Percentiles rank a stretch among this genome's conserved stretches.
These are phyloP conservation scores for Ischnura elegans DNA, from an alignment of 2,888 invertebrate species.

Conservation along the genomic window DNA sequence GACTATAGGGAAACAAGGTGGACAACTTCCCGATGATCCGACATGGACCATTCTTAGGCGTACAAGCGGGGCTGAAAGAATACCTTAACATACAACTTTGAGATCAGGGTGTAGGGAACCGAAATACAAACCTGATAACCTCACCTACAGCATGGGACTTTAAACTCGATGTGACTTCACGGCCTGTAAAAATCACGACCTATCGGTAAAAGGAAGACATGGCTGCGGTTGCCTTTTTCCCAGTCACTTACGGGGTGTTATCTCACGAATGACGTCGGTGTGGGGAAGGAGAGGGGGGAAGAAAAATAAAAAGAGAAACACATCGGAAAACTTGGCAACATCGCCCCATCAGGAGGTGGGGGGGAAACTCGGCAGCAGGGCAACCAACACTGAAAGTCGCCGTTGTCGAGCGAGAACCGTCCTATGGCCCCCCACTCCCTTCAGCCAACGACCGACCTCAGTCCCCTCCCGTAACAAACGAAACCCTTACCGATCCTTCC, in stretches of 20 bases:
- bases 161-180: neutral
- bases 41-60: neutral
- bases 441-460: conserved; percentile 73
- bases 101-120: neutral
- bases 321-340: conserved; percentile 9
- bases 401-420: neutral
- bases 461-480: conserved; percentile 14
- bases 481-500: conserved; percentile 66
- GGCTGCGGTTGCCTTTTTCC: conserved; percentile 51
- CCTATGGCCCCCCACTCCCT: conserved; percentile 67
- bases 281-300: neutral
- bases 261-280: conserved; percentile 45
- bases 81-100: neutral
- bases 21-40: neutral
- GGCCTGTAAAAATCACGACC: conserved; percentile 30
- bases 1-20: neutral
- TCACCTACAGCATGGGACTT: neutral
- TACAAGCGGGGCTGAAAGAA: neutral
- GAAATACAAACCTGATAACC: neutral
- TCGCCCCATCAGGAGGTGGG: neutral
- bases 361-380: conserved; percentile 65
- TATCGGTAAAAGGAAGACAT: conserved; percentile 25
- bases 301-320: neutral
- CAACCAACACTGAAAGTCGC: conserved; percentile 41
- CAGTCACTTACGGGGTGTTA: conserved; percentile 59